Base-by-base conservation (phyloP, 2,888 invertebrate species). In the Drosophila paramelanica region DNA sequence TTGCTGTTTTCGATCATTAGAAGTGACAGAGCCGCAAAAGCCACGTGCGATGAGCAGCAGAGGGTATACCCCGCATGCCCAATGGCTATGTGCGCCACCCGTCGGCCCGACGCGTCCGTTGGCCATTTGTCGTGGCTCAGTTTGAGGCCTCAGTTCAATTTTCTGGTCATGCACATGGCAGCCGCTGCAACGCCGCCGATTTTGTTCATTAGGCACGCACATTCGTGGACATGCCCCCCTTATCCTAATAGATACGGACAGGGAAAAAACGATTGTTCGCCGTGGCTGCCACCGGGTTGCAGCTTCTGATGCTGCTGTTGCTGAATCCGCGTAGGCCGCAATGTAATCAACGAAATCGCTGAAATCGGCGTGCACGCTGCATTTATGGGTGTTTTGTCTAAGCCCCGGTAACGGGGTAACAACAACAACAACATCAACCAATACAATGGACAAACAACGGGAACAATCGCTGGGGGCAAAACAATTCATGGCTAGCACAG, bases 121-220 rank as follows among this genome's bases (percentile, higher is more conserved):
- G 88, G 71, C 65, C 82, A 85, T 82, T 88, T 88, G 88, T 88
- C 82, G 77, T 74, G 68, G 66, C 65, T 77, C 77, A 66, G 79
- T 79, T 85, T 79, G 80, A 69, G 88, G 76, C 68, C 89, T 66
- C 65, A 58, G 89, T 79, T 86, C 87, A 88, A 84, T 84, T 84
- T 84, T 84, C 89, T 82, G 89, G 84, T 87, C 89, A 88, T 88
- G 89, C 89, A 84, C 84, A 83, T 83, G 71, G 77, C 81, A 70
- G 84, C 77, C 81, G 74, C 66, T 77, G 65, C 74, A 70, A 62
- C 75, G 65, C 67, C 77, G 73, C 65, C 84, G 81, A 88, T 86
- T 84, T 88, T 83, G 84, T 88, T 84, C 84, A 84, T 84, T 84
- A 84, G 84, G 81, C 89, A 88, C 84, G 86, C 88, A 84, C 88